Evolutionary conservation across 1,140 invertebrate species (phyloP), one percentile per base, ranked within the genome.

Genomic region (Liolophura sinensis): DNA sequence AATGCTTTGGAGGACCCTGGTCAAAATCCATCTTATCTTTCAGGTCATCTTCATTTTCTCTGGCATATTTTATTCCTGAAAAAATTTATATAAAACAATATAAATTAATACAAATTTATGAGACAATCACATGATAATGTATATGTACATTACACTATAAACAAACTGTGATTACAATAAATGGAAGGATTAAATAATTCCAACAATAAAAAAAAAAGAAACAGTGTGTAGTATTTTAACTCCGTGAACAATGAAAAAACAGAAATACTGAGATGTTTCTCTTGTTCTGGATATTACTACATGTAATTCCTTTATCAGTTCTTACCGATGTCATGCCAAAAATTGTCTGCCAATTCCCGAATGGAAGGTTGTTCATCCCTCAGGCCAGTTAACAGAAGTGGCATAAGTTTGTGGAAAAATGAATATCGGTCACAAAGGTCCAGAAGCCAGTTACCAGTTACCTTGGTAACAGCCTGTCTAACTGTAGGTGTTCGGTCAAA

Each of bases 11-110:
- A 3, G 78, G 71, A 60, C 86, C 77, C 63, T 82, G 82, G 51
- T 88, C 85, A 80, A 90, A 92, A 80, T 93, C 91, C 68, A 91
- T 80, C 79, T 90, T 88, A 78, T 92, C 90, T 75, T 91, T 91
- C 18, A 91, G 78, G 71, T 93, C 91, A 18, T 88, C 85, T 74
- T 93, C 89, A 85, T 94, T 94, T 82, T 94, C 92, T 57, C 88
- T 78, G 62, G 90, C 85, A 82, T 89, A 94, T 54, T 89, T 88
- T 40, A 84, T 62, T 24, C 84, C 84, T 83, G 57, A n/a, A 67
- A 65, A 57, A 60, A 67, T 67, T 54, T 20, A 4, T 5, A 54
- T 12, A 54, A 7, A 54, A 12, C 51, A 54, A 54, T 54, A 54
- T 12, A 54, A 4, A 12, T 24, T 3, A 54, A 3, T 12, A 20